These are phyloP conservation scores for Arrhamphus sclerolepis DNA, from an alignment of 2,797 vertebrate genomes.

Conservation along the genomic window DNA sequence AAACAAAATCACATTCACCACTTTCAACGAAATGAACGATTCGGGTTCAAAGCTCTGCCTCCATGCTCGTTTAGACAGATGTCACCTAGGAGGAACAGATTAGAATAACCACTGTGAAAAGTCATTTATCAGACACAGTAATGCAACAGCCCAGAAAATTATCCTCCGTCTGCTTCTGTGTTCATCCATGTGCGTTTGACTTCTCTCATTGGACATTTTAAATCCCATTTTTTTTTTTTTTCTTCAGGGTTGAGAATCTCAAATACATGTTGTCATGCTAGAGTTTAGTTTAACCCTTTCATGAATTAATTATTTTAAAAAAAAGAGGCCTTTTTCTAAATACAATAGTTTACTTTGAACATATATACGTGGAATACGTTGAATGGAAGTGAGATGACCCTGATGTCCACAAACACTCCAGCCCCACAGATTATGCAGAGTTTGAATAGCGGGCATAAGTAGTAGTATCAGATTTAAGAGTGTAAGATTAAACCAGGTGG, in stretches of 20 bases:
- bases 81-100: slow-evolving; percentile 39
- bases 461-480: no score
- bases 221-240: slow-evolving; percentile 3
- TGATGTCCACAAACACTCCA: no score
- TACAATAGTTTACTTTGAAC: no score
- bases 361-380: no score
- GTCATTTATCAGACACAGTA: slow-evolving; percentile 34
- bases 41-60: slow-evolving; percentile 21
- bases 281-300: no score
- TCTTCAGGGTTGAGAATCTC: neutral
- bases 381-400: no score
- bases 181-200: slow-evolving; percentile 13
- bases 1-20: slow-evolving; percentile 2
- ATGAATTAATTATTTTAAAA: no score
- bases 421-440: no score
- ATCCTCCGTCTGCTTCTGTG: slow-evolving; percentile 23
- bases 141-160: slow-evolving; percentile 34
- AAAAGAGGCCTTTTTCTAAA: no score
- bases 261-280: no score
- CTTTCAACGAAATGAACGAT: slow-evolving; percentile 16
- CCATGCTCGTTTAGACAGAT: slow-evolving; percentile 24
- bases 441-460: no score
- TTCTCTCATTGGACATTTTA: neutral
- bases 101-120: slow-evolving; percentile 37
- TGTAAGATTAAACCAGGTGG: no score